A percentile compares a stretch with the other conserved stretches of the same genome.
phyloP scores from a whole-genome alignment of 2,888 invertebrate genomes.

The Pseudanteris insignis region DNA sequence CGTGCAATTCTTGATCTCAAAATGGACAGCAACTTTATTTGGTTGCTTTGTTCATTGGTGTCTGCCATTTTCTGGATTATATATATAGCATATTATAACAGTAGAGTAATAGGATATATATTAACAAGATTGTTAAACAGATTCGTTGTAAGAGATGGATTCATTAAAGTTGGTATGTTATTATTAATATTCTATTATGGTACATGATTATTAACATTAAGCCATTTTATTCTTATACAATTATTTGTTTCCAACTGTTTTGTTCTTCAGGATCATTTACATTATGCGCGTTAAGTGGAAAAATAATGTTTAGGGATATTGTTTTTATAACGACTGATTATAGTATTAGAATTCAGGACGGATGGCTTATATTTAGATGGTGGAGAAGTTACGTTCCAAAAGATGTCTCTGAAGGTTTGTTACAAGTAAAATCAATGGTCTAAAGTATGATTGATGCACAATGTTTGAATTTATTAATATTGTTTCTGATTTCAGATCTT shows the following conservation, averaged over 20 bases:
- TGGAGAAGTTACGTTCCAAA: slow-evolving; percentile 96
- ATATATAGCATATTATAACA: slow-evolving; percentile 95
- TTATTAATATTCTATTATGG: no score
- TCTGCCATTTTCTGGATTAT: slow-evolving; percentile 91
- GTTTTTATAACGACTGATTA: slow-evolving; percentile 94
- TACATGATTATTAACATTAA: no score
- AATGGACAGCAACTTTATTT: slow-evolving; percentile 81
- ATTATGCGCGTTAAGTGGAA: slow-evolving; percentile 94
- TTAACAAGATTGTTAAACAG: slow-evolving; percentile 88
- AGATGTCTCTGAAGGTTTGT: slow-evolving; percentile 92
- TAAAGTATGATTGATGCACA: slow-evolving; percentile 11
- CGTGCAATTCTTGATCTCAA: slow-evolving; percentile 73
- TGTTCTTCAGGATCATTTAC: slow-evolving; percentile 87
- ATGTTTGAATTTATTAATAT: no score
- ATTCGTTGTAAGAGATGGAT: slow-evolving; percentile 85
- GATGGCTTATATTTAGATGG: slow-evolving; percentile 97
- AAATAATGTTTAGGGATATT: slow-evolving; percentile 97
- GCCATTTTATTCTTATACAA: no score
- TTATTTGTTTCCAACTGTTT: no score
- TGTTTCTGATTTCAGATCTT: slow-evolving; percentile 86
- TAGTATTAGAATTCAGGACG: slow-evolving; percentile 92
- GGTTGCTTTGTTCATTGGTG: slow-evolving; percentile 82
- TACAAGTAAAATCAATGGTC: not conserved
- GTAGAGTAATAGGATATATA: slow-evolving; percentile 88
- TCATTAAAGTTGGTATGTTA: slow-evolving; percentile 87